Percentiles rank a stretch among this genome's conserved stretches.
These are phyloP conservation scores for Parauchenoglanis punctatus DNA, from an alignment of 2,797 vertebrate species.

Conservation along the genomic window DNA sequence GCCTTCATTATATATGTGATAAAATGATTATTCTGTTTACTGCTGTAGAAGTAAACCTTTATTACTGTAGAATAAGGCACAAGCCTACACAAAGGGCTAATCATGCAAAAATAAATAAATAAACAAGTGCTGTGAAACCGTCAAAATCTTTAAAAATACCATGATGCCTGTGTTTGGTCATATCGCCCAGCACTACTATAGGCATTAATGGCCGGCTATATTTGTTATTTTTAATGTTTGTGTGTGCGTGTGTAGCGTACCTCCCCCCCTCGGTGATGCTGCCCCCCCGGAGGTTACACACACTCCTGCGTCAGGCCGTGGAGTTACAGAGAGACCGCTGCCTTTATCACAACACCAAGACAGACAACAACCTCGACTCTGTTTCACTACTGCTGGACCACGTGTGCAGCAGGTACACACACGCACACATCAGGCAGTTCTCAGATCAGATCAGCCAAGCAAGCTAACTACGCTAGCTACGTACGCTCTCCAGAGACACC, in stretches of 20 bases:
- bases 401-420: slow-evolving; percentile 91
- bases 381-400: slow-evolving; percentile 97
- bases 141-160: too few relatives aligned
- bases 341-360: slow-evolving; percentile 98
- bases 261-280: slow-evolving; percentile 98
- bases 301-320: slow-evolving; percentile 92
- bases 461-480: too few relatives aligned
- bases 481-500: too few relatives aligned
- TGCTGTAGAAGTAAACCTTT: too few relatives aligned
- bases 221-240: background rate
- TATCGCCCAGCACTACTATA: background rate
- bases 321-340: slow-evolving; percentile 98
- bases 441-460: too few relatives aligned
- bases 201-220: background rate
- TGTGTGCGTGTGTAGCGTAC: slow-evolving; percentile 78
- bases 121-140: too few relatives aligned
- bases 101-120: too few relatives aligned
- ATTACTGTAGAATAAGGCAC: too few relatives aligned
- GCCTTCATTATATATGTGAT: too few relatives aligned
- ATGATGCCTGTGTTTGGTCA: too few relatives aligned
- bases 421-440: background rate
- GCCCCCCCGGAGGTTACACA: slow-evolving; percentile 95
- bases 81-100: too few relatives aligned
- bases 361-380: slow-evolving; percentile 92
- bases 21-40: too few relatives aligned